phyloP scores from a whole-genome alignment of 64 coral and sea anemone genomes.

The Pocillopora damicornis region DNA sequence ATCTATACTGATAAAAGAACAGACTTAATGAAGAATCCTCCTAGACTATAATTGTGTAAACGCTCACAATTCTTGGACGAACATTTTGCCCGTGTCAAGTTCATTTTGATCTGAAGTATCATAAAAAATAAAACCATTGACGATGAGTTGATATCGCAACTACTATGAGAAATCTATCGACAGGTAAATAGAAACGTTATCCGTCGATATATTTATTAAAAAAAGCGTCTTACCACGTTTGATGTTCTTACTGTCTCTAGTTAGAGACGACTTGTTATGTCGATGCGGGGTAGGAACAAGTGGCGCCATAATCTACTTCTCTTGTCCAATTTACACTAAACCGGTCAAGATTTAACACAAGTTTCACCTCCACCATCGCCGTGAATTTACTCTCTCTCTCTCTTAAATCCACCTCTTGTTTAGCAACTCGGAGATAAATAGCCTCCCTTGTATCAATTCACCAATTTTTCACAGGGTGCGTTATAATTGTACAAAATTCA shows the following conservation, averaged over 20 bases:
- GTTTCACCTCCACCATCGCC: neutral
- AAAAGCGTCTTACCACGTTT: slow-evolving; percentile 8
- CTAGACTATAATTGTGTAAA: too few species aligned
- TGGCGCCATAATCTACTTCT: slow-evolving; percentile 6
- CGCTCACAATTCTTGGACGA: too few species aligned
- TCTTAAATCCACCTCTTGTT: neutral
- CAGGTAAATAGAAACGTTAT: too few species aligned
- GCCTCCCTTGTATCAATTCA: neutral
- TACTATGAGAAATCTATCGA: too few species aligned
- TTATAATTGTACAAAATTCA: neutral
- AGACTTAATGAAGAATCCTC: too few species aligned
- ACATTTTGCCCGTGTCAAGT: too few species aligned
- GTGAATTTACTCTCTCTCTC: neutral
- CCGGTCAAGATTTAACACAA: neutral
- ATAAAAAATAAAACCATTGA: too few species aligned
- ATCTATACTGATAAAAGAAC: too few species aligned
- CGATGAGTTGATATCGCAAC: too few species aligned
- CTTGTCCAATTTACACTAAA: neutral
- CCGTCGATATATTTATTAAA: too few species aligned
- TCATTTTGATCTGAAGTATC: too few species aligned
- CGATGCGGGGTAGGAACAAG: neutral
- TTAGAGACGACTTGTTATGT: neutral
- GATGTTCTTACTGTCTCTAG: neutral
- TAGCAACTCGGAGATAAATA: neutral
- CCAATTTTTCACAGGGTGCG: neutral